Percentiles rank a stretch among this genome's conserved stretches.
phyloP scores from a whole-genome alignment of 2,888 invertebrate genomes.

The Pyrrhosoma nymphula region DNA sequence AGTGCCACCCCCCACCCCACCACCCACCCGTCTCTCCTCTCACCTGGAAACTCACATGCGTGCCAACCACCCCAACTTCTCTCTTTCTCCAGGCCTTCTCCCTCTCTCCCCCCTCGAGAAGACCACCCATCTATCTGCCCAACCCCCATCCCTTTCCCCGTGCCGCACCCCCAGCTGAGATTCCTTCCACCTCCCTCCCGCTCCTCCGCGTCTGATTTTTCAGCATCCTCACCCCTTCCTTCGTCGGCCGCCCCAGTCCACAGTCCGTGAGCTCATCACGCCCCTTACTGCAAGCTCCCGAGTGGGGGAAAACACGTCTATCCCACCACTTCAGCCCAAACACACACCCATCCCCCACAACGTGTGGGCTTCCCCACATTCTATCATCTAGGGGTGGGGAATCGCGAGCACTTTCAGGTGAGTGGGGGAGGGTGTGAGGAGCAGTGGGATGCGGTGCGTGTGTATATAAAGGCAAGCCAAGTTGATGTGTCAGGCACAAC shows the following conservation, averaged over 20 bases:
- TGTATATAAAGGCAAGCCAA: conserved; percentile 1
- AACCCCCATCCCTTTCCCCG: background rate
- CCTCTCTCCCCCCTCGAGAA: too few species aligned
- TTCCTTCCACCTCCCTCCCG: background rate
- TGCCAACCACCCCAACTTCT: background rate
- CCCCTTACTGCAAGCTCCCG: background rate
- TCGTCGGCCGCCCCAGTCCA: background rate
- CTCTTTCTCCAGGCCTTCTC: background rate
- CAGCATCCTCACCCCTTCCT: background rate
- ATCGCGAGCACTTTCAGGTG: background rate
- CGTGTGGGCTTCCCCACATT: background rate
- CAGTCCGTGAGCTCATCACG: background rate
- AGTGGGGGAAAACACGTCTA: background rate
- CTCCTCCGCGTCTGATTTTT: background rate
- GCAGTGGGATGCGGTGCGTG: background rate
- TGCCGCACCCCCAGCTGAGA: background rate
- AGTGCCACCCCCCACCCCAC: background rate
- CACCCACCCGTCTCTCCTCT: background rate
- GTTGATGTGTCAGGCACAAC: conserved; percentile 37
- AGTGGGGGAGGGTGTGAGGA: background rate
- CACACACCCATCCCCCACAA: background rate
- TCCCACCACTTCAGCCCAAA: background rate
- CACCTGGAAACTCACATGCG: background rate
- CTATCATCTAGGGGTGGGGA: background rate
- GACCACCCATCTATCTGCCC: background rate